A percentile compares a stretch with the other conserved stretches of the same genome.
Evolutionary conservation across 1,140 invertebrate species (phyloP).

Genomic region (Drosophila littoralis): DNA sequence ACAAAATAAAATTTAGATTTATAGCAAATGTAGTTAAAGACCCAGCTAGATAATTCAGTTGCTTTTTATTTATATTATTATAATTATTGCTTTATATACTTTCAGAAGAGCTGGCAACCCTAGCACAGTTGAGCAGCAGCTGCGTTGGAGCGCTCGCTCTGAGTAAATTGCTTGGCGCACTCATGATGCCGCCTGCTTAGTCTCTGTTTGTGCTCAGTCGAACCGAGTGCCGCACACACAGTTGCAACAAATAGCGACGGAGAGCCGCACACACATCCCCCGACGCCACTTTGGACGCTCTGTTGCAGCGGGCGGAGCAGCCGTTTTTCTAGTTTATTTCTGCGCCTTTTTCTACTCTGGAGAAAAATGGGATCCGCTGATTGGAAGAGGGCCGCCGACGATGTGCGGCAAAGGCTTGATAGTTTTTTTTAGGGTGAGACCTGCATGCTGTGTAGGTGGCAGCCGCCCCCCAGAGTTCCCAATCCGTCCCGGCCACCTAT

Average conservation of each 20-base stretch:
- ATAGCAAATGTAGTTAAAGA: no score
- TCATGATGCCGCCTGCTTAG: constrained; percentile 19
- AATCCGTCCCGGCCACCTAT: constrained; percentile 15
- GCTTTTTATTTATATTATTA: no score
- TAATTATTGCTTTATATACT: no score
- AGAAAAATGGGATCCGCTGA: constrained; percentile 79
- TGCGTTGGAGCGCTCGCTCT: constrained; percentile 2
- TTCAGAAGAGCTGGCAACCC: constrained; percentile 43
- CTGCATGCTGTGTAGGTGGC: constrained; percentile 22
- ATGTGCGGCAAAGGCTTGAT: constrained; percentile 58
- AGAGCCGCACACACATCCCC: constrained; percentile 12
- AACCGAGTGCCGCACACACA: constrained; percentile 24
- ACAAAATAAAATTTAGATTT: no score
- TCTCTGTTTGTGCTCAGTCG: constrained; percentile 45
- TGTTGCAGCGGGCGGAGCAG: constrained; percentile 65
- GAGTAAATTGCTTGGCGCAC: constrained; percentile 26
- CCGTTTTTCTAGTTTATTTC: constrained; percentile 78
- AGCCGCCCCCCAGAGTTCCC: background rate
- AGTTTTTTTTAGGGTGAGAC: constrained; percentile 59
- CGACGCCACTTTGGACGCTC: constrained; percentile 16
- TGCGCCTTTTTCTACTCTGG: constrained; percentile 51
- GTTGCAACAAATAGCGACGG: constrained; percentile 3
- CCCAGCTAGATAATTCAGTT: no score
- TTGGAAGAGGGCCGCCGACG: constrained; percentile 66
- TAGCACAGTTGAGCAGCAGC: constrained; percentile 7